phyloP scores from a whole-genome alignment of 2,888 invertebrate species.

The Druceiella hillmani region DNA sequence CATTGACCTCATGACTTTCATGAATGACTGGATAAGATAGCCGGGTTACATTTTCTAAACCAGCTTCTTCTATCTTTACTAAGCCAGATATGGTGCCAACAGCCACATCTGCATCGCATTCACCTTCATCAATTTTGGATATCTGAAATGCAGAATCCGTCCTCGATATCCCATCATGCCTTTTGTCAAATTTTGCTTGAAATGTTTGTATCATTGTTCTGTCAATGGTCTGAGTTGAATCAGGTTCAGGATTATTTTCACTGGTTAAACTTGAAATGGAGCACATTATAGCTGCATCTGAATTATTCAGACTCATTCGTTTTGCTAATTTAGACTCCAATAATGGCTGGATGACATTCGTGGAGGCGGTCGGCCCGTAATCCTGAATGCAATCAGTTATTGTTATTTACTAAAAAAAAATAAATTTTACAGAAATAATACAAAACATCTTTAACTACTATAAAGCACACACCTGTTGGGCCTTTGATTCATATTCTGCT shows the following conservation, averaged over 20 bases:
- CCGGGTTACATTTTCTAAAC: conserved; percentile 37
- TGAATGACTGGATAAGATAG: conserved; percentile 43
- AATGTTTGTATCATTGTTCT: conserved; percentile 32
- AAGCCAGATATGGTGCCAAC: conserved; percentile 41
- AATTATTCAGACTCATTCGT: conserved; percentile 41
- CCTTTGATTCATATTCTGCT: conserved; percentile 49
- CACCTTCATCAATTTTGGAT: conserved; percentile 40
- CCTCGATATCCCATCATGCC: too few species aligned
- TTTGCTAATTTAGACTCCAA: conserved; percentile 48
- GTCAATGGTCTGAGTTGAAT: conserved; percentile 45
- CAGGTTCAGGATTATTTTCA: conserved; percentile 40
- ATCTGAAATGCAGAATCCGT: too few species aligned
- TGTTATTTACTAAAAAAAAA: too few species aligned
- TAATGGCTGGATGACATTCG: conserved; percentile 42
- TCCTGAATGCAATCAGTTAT: too few species aligned
- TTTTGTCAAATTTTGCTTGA: conserved; percentile 34
- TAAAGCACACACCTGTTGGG: conserved; percentile 48
- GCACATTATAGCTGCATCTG: conserved; percentile 11
- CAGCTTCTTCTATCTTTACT: conserved; percentile 41
- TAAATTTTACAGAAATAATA: too few species aligned
- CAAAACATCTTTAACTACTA: too few species aligned
- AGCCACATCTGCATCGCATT: conserved; percentile 39
- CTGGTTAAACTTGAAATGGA: conserved; percentile 30
- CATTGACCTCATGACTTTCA: conserved; percentile 39
- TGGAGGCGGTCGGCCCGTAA: conserved; percentile 53